Percentiles rank a stretch among this genome's conserved stretches.
Conservation (phyloP, 2,113 vertebrate species). For the Quiscalus mexicanus region DNA sequence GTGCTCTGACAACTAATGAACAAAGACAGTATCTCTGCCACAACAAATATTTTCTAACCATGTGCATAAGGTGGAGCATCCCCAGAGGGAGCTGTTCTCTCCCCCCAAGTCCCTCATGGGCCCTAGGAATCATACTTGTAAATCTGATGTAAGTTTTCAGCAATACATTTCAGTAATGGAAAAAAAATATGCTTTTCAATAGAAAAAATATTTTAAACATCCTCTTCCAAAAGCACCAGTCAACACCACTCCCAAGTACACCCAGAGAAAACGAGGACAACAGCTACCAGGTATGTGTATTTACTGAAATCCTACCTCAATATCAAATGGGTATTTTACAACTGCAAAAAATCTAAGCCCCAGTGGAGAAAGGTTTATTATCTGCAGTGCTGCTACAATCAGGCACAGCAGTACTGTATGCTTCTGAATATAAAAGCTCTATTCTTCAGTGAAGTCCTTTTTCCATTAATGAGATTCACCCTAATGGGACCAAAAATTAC, state of each 20-base stretch:
- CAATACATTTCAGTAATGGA: not conserved
- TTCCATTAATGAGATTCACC: constrained; percentile 58
- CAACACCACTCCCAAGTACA: not conserved
- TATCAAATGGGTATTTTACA: constrained; percentile 20
- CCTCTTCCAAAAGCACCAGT: not conserved
- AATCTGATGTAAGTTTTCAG: not conserved
- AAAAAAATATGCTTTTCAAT: not conserved
- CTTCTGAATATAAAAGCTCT: constrained; percentile 43
- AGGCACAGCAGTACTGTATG: constrained; percentile 18
- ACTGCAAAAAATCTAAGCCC: not conserved
- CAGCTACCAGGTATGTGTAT: not conserved
- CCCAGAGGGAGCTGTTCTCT: not conserved
- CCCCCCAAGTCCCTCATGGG: not conserved
- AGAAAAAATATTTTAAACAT: not conserved
- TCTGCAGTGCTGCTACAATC: constrained; percentile 11
- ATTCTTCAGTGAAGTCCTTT: constrained; percentile 56
- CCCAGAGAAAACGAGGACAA: not conserved
- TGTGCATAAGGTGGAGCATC: not conserved
- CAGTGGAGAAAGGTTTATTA: constrained; percentile 32
- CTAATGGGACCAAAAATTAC: constrained; percentile 63
- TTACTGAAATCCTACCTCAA: not conserved
- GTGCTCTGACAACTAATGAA: not conserved
- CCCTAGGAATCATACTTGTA: not conserved
- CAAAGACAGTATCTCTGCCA: not conserved
- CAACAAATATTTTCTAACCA: not conserved